phyloP scores from a whole-genome alignment of 1,140 invertebrate species.

The Nebria ingens region DNA sequence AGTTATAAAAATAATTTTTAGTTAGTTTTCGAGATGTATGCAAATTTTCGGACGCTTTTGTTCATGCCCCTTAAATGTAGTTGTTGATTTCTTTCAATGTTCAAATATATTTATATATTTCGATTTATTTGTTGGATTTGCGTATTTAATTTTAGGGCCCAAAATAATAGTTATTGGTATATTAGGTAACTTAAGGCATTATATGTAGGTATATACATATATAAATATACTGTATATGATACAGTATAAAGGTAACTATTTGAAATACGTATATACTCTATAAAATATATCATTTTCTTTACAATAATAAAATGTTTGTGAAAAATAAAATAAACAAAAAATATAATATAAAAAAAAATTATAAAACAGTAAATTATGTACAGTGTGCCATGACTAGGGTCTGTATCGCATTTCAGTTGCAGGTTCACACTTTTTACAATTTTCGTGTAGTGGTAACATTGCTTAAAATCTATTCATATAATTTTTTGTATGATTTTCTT shows the following conservation, averaged over 20 bases:
- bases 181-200: background rate
- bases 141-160: no score
- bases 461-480: conserved; percentile 5
- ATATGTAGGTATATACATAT: background rate
- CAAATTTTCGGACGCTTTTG: no score
- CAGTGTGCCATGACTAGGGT: conserved; percentile 3
- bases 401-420: conserved; percentile 5
- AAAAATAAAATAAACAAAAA: background rate
- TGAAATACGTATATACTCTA: background rate
- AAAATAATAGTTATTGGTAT: no score
- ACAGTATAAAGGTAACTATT: background rate
- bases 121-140: no score
- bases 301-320: background rate
- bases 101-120: no score
- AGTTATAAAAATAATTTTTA: no score
- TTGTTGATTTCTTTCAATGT: no score
- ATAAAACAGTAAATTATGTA: background rate
- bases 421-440: conserved; percentile 4
- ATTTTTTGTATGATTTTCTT: no score
- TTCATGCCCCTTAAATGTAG: no score
- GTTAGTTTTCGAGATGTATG: no score
- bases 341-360: background rate
- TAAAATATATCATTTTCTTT: conserved; percentile 1
- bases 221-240: background rate
- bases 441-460: conserved; percentile 6